These are phyloP conservation scores for Ariolimax columbianus DNA, from an alignment of 2,888 invertebrate genomes.

Conservation along the genomic window DNA sequence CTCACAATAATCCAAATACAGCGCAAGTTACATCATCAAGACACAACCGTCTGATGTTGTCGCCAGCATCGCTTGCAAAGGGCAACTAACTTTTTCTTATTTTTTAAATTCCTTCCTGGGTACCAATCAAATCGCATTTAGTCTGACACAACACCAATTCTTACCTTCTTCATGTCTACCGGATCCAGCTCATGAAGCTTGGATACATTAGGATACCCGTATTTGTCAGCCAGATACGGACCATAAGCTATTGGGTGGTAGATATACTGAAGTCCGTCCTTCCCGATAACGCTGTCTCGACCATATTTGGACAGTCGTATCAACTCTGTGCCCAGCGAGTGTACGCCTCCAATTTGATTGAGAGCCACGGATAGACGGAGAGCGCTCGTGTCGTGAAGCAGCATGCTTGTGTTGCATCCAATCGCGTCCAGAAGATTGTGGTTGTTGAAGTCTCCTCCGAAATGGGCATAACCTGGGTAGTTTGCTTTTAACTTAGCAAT, in stretches of 20 bases:
- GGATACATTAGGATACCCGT: conserved; percentile 74
- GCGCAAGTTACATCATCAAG: no score
- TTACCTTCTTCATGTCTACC: conserved; percentile 63
- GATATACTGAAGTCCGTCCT: conserved; percentile 71
- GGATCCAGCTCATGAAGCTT: conserved; percentile 70
- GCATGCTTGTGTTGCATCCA: conserved; percentile 60
- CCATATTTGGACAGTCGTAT: conserved; percentile 72
- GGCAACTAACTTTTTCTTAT: no score
- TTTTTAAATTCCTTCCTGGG: no score
- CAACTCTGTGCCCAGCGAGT: conserved; percentile 71
- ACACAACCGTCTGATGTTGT: no score
- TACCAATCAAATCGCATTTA: no score
- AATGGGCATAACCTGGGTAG: conserved; percentile 75
- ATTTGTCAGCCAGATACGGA: conserved; percentile 75
- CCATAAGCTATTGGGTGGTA: conserved; percentile 76
- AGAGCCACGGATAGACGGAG: conserved; percentile 73
- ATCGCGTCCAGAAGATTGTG: conserved; percentile 66
- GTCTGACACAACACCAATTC: neutral
- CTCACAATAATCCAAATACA: no score
- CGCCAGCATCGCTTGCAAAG: no score
- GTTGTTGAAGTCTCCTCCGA: conserved; percentile 71
- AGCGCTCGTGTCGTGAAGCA: conserved; percentile 76
- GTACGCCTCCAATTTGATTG: conserved; percentile 72
- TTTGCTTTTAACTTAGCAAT: conserved; percentile 67
- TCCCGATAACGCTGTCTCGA: conserved; percentile 72